phyloP scores from a whole-genome alignment of 2,888 invertebrate species.

The Drosophila colorata region DNA sequence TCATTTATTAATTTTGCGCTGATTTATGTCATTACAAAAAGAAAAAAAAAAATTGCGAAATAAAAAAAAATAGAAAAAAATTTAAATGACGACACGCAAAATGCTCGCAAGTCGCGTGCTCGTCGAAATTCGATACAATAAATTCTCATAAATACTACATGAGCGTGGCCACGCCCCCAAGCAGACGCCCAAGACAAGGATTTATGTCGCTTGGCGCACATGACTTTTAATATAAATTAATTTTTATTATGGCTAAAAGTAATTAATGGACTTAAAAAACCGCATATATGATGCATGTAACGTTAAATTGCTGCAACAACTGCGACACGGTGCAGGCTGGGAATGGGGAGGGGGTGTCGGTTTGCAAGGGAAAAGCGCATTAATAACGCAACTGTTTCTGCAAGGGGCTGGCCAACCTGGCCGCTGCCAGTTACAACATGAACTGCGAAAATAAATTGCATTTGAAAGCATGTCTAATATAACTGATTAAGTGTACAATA shows the following conservation, averaged over 20 bases:
- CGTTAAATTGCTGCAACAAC: constrained; percentile 58
- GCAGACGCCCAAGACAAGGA: constrained; percentile 69
- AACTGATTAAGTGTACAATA: background rate
- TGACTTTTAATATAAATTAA: constrained; percentile 80
- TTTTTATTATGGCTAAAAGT: constrained; percentile 79
- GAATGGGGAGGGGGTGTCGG: background rate
- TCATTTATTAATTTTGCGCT: constrained; percentile 74
- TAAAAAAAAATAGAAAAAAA: constrained; percentile 1
- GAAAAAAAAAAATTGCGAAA: background rate
- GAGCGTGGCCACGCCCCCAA: constrained; percentile 32
- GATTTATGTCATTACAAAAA: constrained; percentile 60
- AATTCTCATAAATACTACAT: constrained; percentile 71
- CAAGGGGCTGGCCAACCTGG: constrained; percentile 18
- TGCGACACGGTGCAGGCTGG: background rate
- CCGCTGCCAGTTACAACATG: constrained; percentile 1
- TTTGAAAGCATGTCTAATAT: constrained; percentile 4
- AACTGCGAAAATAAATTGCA: background rate
- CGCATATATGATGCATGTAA: constrained; percentile 68
- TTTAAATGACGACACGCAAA: constrained; percentile 45
- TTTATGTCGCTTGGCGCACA: constrained; percentile 68
- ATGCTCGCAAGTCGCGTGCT: constrained; percentile 68
- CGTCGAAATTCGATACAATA: constrained; percentile 73
- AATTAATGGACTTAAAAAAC: constrained; percentile 75
- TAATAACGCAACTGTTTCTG: constrained; percentile 27
- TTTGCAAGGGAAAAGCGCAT: constrained; percentile 3